Base-by-base conservation (phyloP, 2,888 invertebrate species). In the Mechanitis mazaeus region DNA sequence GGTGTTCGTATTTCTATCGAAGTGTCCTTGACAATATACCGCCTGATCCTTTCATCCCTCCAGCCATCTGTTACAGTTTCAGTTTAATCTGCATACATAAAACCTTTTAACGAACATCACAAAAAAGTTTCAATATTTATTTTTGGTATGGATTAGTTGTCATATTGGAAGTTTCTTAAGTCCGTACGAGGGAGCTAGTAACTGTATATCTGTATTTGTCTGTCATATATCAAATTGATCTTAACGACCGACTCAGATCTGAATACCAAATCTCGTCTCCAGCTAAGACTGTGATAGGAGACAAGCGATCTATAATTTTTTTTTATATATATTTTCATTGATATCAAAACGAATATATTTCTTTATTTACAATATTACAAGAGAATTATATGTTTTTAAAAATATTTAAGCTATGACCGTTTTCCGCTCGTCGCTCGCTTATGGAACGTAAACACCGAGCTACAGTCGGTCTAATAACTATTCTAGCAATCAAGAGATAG, bases 171-270 rank as follows among this genome's bases (percentile, higher is more conserved):
- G 42, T 42, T 42, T 50, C 3, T 3, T 50, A 9, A 9, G 20
- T 20, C n/a, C 1, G 57, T 60, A 57, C 62, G 58, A 63, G 69
- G 67, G 67, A 68, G 58, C 61, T 55, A 58, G 55, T 57, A 58
- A 61, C 56, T 58, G 58, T 64, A 58, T 20, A 1, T 20, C 20
- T 20, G 20, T 20, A 20, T 20, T 56, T 73, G 69, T 63, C 70
- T 72, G 70, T 72, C 76, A 79, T 84, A 83, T 81, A 84, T 85
- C 80, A 84, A 83, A 81, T 80, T 75, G 72, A 72, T 69, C 70
- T 75, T 73, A 77, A 75, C 75, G 74, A 74, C 79, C 79, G 77
- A 78, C 82, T 79, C 77, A 80, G 84, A 84, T 84, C 78, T 81
- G 83, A 83, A 84, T 83, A 75, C 78, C 77, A 80, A 85, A 83